A percentile compares a stretch with the other conserved stretches of the same genome.
phyloP scores from a whole-genome alignment of 1,140 invertebrate species.

The Camponotus vicinus region DNA sequence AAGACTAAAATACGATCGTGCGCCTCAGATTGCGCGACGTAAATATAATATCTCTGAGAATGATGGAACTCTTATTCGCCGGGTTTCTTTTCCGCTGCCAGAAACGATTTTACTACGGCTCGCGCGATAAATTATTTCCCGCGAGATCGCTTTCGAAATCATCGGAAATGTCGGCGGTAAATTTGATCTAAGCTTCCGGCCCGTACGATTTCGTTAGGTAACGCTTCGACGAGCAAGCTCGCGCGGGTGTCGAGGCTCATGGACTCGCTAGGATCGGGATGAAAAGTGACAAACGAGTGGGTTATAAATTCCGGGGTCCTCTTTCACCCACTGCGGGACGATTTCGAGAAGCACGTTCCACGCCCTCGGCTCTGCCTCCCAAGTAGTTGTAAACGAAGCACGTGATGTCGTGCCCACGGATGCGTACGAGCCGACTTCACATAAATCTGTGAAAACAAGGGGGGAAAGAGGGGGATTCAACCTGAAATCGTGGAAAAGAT shows the following conservation, averaged over 20 bases:
- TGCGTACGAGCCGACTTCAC: slow-evolving; percentile 32
- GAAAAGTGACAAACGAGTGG: slow-evolving; percentile 78
- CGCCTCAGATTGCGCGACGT: background rate
- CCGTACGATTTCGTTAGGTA: slow-evolving; percentile 18
- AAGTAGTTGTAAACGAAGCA: slow-evolving; percentile 60
- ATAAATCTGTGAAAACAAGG: slow-evolving; percentile 69
- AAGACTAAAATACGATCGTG: background rate
- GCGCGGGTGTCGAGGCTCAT: slow-evolving; percentile 22
- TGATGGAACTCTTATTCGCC: slow-evolving; percentile 11
- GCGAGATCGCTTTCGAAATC: background rate
- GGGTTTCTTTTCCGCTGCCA: background rate
- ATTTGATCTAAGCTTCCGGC: slow-evolving; percentile 12
- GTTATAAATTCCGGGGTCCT: slow-evolving; percentile 81
- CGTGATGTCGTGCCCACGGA: slow-evolving; percentile 53
- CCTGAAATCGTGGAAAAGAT: background rate
- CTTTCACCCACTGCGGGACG: slow-evolving; percentile 48
- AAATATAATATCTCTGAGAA: background rate
- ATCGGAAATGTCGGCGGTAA: background rate
- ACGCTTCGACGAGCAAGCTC: slow-evolving; percentile 18
- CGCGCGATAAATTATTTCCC: slow-evolving; percentile 13
- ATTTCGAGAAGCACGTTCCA: slow-evolving; percentile 69
- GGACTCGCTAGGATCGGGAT: slow-evolving; percentile 17
- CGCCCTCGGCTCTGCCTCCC: slow-evolving; percentile 66
- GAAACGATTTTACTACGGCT: background rate
- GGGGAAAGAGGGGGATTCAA: slow-evolving; percentile 13